Evolutionary conservation across 2,113 vertebrate species (phyloP).

Genomic region (Laticauda laticaudata): DNA sequence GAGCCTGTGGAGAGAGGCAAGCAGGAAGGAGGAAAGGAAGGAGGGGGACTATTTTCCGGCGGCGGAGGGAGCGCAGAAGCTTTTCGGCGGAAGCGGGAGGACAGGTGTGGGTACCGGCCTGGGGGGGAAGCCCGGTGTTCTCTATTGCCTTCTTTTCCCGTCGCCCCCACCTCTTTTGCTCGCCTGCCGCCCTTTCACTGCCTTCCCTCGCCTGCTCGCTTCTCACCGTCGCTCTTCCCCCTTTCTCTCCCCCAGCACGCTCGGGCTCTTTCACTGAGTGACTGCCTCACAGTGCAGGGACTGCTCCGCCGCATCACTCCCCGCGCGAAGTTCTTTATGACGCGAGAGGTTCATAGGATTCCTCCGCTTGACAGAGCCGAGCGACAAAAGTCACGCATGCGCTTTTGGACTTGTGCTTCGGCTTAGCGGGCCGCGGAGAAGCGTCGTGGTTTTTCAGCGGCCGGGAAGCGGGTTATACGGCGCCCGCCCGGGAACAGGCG

Average conservation of each 20-base stretch:
- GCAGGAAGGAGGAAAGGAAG: constrained; percentile 27
- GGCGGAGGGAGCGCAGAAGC: constrained; percentile 6
- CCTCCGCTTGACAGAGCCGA: constrained; percentile 7
- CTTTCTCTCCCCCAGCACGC: not conserved
- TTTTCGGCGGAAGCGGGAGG: constrained; percentile 5
- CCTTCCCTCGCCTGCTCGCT: constrained; percentile 42
- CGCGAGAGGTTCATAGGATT: constrained; percentile 23
- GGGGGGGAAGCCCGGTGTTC: not conserved
- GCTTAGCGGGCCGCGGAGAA: not conserved
- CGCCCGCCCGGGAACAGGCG: not conserved
- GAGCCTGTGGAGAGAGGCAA: constrained; percentile 41
- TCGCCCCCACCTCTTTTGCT: constrained; percentile 45
- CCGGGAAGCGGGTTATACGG: not conserved
- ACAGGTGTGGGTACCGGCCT: not conserved
- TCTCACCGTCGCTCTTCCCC: not conserved
- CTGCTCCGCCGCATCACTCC: constrained; percentile 11
- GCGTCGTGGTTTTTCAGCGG: not conserved
- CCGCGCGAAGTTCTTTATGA: constrained; percentile 32
- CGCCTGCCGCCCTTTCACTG: constrained; percentile 33
- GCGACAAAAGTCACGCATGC: not conserved
- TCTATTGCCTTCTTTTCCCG: not conserved
- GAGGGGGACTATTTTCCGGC: constrained; percentile 17
- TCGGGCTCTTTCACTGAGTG: not conserved
- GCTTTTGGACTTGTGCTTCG: not conserved
- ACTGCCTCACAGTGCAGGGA: not conserved